These are phyloP conservation scores for Drosophila merina DNA, from an alignment of 2,888 invertebrate genomes.

Conservation along the genomic window DNA sequence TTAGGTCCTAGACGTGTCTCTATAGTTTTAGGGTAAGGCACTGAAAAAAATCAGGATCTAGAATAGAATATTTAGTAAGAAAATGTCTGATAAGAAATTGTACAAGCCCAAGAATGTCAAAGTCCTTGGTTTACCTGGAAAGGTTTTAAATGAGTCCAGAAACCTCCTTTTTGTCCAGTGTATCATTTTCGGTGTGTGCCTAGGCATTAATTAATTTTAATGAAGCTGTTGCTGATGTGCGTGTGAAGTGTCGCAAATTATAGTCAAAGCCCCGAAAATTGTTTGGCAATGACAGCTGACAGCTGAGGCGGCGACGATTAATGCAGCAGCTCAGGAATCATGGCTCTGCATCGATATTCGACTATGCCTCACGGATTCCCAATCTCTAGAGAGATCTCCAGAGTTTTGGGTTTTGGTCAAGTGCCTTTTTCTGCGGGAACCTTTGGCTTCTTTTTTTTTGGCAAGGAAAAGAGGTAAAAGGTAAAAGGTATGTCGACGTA, in stretches of 20 bases:
- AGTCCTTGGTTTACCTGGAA: not conserved
- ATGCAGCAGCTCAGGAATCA: conserved; percentile 40
- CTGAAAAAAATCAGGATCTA: not conserved
- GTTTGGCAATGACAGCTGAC: conserved; percentile 67
- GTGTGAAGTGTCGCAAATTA: conserved; percentile 69
- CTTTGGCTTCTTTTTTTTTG: conserved; percentile 54
- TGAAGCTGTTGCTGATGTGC: conserved; percentile 75
- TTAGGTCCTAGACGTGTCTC: conserved; percentile 45
- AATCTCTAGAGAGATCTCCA: conserved; percentile 11
- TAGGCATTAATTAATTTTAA: conserved; percentile 81
- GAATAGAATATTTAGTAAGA: not conserved
- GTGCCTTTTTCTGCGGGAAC: conserved; percentile 56
- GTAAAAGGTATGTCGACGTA: conserved; percentile 46
- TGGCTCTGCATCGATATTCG: conserved; percentile 39
- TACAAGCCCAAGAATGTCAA: no score
- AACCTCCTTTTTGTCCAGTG: conserved; percentile 1
- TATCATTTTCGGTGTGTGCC: conserved; percentile 59
- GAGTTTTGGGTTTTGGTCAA: conserved; percentile 55
- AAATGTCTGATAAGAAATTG: no score
- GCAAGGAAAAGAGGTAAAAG: not conserved
- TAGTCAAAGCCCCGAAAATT: conserved; percentile 35
- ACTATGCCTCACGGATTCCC: conserved; percentile 6
- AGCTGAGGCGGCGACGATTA: conserved; percentile 67
- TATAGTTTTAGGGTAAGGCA: conserved; percentile 3
- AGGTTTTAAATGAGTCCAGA: no score